Evolutionary conservation across 1,140 invertebrate genomes (phyloP).

Genomic region (Patella vulgata): DNA sequence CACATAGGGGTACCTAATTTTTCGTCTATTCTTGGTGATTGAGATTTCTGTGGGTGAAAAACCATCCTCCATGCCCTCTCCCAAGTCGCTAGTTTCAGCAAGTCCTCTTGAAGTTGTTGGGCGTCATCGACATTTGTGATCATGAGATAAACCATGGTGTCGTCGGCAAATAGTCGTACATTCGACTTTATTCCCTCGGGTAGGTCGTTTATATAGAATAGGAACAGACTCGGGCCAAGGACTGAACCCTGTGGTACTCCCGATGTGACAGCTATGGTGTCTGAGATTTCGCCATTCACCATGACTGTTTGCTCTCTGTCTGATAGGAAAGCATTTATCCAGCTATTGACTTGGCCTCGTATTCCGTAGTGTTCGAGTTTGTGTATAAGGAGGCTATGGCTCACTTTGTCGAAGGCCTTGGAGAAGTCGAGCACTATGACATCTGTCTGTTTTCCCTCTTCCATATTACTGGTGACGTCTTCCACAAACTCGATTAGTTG

Average conservation of each 20-base stretch:
- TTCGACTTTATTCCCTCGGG: not conserved
- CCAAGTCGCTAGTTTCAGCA: not conserved
- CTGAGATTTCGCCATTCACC: conserved; percentile 6
- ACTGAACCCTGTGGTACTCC: no score
- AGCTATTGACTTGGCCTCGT: conserved; percentile 13
- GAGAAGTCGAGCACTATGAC: conserved; percentile 25
- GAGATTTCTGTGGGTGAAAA: conserved; percentile 2
- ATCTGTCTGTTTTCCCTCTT: conserved; percentile 23
- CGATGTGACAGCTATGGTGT: no score
- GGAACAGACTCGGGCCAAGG: no score
- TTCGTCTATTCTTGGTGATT: not conserved
- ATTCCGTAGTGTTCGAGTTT: conserved; percentile 26
- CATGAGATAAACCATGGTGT: not conserved
- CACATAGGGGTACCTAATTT: no score
- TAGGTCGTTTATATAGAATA: no score
- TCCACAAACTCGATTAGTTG: conserved; percentile 24
- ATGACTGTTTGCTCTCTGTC: conserved; percentile 11
- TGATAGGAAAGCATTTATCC: conserved; percentile 25
- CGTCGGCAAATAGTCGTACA: conserved; percentile 9
- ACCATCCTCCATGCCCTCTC: conserved; percentile 2
- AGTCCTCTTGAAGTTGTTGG: conserved; percentile 1
- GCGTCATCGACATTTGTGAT: not conserved
- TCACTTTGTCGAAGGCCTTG: conserved; percentile 38
- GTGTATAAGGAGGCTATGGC: conserved; percentile 21
- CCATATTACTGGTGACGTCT: conserved; percentile 5